Evolutionary conservation across 2,888 invertebrate genomes (phyloP).

Genomic region (Anarsia innoxiella): DNA sequence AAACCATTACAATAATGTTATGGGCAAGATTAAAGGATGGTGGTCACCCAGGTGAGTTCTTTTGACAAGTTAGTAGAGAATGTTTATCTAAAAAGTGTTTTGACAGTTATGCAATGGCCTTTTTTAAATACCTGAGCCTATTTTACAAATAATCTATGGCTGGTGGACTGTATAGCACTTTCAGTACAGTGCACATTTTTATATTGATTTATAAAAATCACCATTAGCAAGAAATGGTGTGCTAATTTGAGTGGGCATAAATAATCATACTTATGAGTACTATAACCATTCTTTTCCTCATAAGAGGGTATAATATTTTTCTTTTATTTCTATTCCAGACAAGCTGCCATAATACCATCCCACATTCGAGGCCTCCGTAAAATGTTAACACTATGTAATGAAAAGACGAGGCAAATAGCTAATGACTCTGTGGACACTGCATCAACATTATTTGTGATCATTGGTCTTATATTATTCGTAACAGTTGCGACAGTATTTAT

Average conservation of each 20-base stretch:
- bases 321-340: slow-evolving; percentile 49
- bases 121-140: no score
- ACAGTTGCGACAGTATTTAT: slow-evolving; percentile 88
- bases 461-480: slow-evolving; percentile 87
- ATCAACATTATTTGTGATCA: slow-evolving; percentile 89
- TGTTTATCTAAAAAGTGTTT: no score
- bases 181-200: background rate
- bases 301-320: background rate
- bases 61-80: background rate
- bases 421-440: slow-evolving; percentile 89
- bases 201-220: background rate
- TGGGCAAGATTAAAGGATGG: slow-evolving; percentile 70
- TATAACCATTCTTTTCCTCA: no score
- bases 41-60: no score
- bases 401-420: slow-evolving; percentile 76
- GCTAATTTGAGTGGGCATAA: no score
- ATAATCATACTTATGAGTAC: no score
- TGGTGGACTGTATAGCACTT: background rate
- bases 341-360: slow-evolving; percentile 81
- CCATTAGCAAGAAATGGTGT: background rate
- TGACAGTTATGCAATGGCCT: no score
- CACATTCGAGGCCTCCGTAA: slow-evolving; percentile 86
- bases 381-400: slow-evolving; percentile 79
- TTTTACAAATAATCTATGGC: no score
- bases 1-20: slow-evolving; percentile 55